phyloP scores from a whole-genome alignment of 2,113 vertebrate genomes.

The Caloenas nicobarica region DNA sequence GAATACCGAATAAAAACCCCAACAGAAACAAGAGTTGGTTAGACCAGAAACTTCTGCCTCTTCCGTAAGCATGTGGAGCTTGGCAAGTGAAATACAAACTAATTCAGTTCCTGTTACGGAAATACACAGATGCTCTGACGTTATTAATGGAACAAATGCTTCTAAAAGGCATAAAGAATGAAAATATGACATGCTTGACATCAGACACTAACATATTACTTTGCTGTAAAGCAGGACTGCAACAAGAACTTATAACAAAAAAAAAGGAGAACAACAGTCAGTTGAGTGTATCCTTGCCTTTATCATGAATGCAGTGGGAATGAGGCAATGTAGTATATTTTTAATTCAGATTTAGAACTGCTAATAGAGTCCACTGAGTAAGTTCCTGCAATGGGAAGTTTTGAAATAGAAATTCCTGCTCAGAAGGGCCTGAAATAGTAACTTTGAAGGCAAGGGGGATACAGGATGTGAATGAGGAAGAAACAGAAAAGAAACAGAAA shows the following conservation, averaged over 20 bases:
- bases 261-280: neutral
- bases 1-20: neutral
- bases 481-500: neutral
- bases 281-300: neutral
- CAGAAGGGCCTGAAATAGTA: neutral
- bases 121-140: neutral
- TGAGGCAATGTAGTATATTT: neutral
- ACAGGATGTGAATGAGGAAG: neutral
- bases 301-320: neutral
- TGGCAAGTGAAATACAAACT: neutral
- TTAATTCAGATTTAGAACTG: neutral
- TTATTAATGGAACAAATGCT: neutral
- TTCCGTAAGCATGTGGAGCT: neutral
- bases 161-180: neutral
- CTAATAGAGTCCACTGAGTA: neutral
- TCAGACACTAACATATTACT: neutral
- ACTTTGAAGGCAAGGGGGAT: neutral
- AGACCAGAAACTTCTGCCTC: neutral
- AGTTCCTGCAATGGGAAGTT: neutral
- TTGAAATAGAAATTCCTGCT: neutral
- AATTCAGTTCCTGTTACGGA: neutral
- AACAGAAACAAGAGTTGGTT: neutral
- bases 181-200: neutral
- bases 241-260: neutral
- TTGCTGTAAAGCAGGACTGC: neutral